Evolutionary conservation across 2,888 invertebrate genomes (phyloP).

Genomic region (Electrophaes corylata): DNA sequence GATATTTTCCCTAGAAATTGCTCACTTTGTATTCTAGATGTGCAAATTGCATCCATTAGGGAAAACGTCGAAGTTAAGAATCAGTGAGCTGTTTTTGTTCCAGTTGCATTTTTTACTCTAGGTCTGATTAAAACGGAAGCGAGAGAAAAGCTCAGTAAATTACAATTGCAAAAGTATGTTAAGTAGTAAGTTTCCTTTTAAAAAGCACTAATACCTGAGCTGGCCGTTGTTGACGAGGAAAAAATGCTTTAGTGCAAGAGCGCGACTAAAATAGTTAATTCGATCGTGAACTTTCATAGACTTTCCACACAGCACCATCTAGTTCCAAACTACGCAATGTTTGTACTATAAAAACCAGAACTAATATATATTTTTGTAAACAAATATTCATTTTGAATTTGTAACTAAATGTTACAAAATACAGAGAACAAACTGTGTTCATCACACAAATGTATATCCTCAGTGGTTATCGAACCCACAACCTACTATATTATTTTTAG

Average conservation of each 20-base stretch:
- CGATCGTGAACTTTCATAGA: background rate
- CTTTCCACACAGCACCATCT: too few relatives aligned
- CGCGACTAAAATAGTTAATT: background rate
- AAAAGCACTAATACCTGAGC: slow-evolving; percentile 13
- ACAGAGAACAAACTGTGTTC: too few relatives aligned
- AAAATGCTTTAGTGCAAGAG: slow-evolving; percentile 1
- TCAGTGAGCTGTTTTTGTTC: slow-evolving; percentile 20
- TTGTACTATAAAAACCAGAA: too few relatives aligned
- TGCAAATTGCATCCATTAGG: slow-evolving; percentile 13
- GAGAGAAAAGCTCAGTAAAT: slow-evolving; percentile 18
- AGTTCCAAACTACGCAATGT: too few relatives aligned
- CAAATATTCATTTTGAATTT: too few relatives aligned
- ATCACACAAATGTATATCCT: too few relatives aligned
- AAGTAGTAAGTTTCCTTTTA: slow-evolving; percentile 13
- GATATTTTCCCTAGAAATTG: background rate
- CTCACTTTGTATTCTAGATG: slow-evolving; percentile 16
- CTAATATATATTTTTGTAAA: too few relatives aligned
- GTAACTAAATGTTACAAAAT: too few relatives aligned
- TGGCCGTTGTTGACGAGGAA: slow-evolving; percentile 7
- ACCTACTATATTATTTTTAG: too few relatives aligned
- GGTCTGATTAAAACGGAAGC: slow-evolving; percentile 12
- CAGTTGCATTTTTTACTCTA: slow-evolving; percentile 16
- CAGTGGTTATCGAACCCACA: too few relatives aligned
- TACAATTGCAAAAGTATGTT: slow-evolving; percentile 23
- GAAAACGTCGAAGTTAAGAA: slow-evolving; percentile 12